These are phyloP conservation scores for Drosophila littoralis DNA, from an alignment of 1,140 invertebrate genomes.

Conservation along the genomic window DNA sequence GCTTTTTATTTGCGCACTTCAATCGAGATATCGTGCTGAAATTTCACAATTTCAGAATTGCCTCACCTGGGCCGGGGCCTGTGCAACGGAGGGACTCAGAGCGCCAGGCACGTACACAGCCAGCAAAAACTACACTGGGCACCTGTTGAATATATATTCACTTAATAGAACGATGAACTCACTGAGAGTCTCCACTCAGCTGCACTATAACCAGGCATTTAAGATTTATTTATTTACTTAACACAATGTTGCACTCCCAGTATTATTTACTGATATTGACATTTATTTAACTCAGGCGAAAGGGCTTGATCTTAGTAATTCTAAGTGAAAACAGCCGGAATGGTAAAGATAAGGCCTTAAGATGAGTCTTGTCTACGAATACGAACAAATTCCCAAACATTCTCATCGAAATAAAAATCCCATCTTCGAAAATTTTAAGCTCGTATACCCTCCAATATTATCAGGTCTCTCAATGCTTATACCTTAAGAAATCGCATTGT, in stretches of 20 bases:
- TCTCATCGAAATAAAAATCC: neutral
- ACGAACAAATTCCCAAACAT: neutral
- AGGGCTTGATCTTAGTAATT: neutral
- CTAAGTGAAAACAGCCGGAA: neutral
- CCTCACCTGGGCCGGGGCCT: conserved; percentile 50
- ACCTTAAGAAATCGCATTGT: neutral
- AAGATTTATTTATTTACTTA: neutral
- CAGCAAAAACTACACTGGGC: conserved; percentile 19
- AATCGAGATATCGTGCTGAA: conserved; percentile 75
- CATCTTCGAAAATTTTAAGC: too few relatives aligned
- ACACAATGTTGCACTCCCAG: conserved; percentile 3
- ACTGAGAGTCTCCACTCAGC: neutral
- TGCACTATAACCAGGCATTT: neutral
- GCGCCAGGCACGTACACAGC: conserved; percentile 50
- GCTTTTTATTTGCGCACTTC: conserved; percentile 63
- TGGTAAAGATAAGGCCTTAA: neutral
- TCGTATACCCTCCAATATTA: too few relatives aligned
- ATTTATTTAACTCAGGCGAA: neutral
- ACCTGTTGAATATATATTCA: conserved; percentile 1
- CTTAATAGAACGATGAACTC: conserved; percentile 13
- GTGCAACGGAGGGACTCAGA: conserved; percentile 12
- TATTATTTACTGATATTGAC: neutral
- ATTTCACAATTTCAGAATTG: conserved; percentile 74
- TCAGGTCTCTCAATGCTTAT: too few relatives aligned
- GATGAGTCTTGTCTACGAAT: neutral